These are phyloP conservation scores for Hystrix brachyura DNA, from an alignment of 2,113 vertebrate genomes.

Conservation along the genomic window DNA sequence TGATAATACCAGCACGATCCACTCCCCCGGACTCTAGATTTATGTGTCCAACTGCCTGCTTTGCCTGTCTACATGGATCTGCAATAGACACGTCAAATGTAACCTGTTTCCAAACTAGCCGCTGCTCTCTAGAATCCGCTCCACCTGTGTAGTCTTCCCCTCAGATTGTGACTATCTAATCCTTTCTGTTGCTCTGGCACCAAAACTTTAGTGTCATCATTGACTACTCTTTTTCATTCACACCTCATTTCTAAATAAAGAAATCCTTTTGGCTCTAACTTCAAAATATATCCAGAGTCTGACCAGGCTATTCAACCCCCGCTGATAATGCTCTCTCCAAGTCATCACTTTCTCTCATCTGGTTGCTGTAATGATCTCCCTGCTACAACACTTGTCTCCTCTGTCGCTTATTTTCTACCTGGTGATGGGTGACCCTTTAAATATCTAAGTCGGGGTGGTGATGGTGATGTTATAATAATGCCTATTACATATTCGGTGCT, in stretches of 20 bases:
- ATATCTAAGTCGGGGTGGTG: background rate
- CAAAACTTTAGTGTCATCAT: conserved; percentile 40
- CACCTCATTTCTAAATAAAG: background rate
- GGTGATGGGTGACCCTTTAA: background rate
- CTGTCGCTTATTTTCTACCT: conserved; percentile 19
- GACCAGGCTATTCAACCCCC: background rate
- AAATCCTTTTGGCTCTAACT: conserved; percentile 5
- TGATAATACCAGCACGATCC: background rate
- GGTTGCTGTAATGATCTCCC: background rate
- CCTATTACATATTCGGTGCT: background rate
- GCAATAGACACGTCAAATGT: background rate
- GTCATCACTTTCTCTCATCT: background rate
- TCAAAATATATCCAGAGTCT: background rate
- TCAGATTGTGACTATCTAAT: background rate
- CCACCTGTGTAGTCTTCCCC: background rate
- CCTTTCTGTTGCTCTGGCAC: background rate
- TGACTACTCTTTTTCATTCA: background rate
- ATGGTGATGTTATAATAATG: background rate
- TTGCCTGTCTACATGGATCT: background rate
- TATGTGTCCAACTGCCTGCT: background rate
- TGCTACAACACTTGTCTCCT: background rate
- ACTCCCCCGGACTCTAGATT: background rate
- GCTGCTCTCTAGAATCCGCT: background rate
- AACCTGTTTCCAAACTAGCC: background rate
- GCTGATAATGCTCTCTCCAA: background rate